These are phyloP conservation scores for Glaucomys volans DNA, from an alignment of 2,113 vertebrate species.

Conservation along the genomic window DNA sequence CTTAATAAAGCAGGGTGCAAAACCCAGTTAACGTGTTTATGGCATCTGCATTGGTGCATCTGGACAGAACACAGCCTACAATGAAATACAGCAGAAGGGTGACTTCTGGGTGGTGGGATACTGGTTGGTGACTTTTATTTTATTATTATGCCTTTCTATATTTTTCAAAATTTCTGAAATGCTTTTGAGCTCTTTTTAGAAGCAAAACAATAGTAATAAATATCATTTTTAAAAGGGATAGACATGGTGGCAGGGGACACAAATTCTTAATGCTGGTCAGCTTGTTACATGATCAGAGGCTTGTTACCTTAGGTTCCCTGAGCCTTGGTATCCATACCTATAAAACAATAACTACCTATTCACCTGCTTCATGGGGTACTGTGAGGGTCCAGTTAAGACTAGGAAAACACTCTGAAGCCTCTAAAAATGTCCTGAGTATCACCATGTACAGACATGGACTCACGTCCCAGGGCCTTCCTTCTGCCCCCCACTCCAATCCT, in stretches of 20 bases:
- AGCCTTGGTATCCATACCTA: background rate
- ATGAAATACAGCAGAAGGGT: rapidly evolving
- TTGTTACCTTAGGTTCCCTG: background rate
- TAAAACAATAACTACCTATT: background rate
- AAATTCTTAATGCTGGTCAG: background rate
- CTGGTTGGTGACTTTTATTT: background rate
- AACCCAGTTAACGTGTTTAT: rapidly evolving
- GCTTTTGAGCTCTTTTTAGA: background rate
- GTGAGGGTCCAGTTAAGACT: background rate
- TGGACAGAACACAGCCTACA: background rate
- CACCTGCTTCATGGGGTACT: background rate
- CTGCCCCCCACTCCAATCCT: no score
- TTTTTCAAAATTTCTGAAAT: constrained; percentile 23
- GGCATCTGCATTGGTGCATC: rapidly evolving
- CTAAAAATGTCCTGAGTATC: background rate
- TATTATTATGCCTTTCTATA: background rate
- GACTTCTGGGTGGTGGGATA: background rate
- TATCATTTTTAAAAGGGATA: background rate
- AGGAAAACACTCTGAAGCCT: background rate
- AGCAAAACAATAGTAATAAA: background rate
- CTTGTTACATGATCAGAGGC: background rate
- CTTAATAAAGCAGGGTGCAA: background rate
- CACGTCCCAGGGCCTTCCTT: background rate
- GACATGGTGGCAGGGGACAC: background rate
- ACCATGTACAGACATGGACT: background rate